phyloP scores from a whole-genome alignment of 1,140 invertebrate genomes.

The Drosophila teissieri region DNA sequence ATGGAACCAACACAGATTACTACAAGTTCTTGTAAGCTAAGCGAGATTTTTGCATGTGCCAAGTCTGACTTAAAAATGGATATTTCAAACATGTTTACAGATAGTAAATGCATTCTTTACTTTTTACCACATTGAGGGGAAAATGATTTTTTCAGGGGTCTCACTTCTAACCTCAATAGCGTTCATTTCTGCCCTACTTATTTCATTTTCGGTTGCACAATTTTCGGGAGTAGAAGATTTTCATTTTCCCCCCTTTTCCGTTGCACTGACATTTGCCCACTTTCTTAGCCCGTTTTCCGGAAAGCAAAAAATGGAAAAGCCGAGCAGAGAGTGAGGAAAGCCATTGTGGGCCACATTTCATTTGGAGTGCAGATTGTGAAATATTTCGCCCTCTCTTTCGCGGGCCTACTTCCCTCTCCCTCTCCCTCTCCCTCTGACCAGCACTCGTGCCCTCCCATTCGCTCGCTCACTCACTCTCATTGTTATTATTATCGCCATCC shows the following conservation, averaged over 20 bases:
- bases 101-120: too few relatives aligned
- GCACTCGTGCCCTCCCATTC: neutral
- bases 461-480: slow-evolving; percentile 30
- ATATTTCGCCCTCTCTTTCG: slow-evolving; percentile 47
- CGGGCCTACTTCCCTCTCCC: slow-evolving; percentile 6
- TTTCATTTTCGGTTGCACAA: neutral
- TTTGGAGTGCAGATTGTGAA: slow-evolving; percentile 69
- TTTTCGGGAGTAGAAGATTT: neutral
- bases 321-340: slow-evolving; percentile 15
- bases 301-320: slow-evolving; percentile 16
- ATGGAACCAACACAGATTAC: too few relatives aligned
- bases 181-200: neutral
- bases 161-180: too few relatives aligned
- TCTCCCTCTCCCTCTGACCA: slow-evolving; percentile 2
- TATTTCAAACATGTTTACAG: too few relatives aligned
- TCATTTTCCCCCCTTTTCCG: slow-evolving; percentile 1
- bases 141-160: neutral
- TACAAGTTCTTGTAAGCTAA: too few relatives aligned
- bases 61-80: too few relatives aligned
- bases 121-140: too few relatives aligned
- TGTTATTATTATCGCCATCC: slow-evolving; percentile 74
- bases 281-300: slow-evolving; percentile 8
- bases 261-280: slow-evolving; percentile 30
- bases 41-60: too few relatives aligned
- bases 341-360: slow-evolving; percentile 60